phyloP scores from a whole-genome alignment of 1,140 invertebrate genomes.

The Cepaea nemoralis region DNA sequence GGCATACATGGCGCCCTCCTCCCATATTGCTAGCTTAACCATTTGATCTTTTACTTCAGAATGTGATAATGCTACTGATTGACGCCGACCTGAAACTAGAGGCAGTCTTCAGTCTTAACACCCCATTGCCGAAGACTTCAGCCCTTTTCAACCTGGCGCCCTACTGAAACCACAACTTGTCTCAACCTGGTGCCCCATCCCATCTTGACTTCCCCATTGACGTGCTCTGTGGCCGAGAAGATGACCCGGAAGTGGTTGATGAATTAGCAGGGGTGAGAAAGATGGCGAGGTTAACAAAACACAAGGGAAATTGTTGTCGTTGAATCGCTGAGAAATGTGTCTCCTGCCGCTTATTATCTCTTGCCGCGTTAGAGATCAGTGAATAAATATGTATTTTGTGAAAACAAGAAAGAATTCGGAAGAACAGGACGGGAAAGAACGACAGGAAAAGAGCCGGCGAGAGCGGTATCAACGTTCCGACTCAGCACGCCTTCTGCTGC shows the following conservation, averaged over 20 bases:
- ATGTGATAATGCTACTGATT: no score
- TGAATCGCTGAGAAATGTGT: background rate
- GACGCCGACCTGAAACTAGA: no score
- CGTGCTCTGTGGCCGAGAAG: conserved; percentile 35
- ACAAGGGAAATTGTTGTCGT: no score
- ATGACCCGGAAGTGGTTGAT: conserved; percentile 50
- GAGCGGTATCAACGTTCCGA: conserved; percentile 46
- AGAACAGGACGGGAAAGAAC: conserved; percentile 51
- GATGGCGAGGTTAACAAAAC: conserved; percentile 47
- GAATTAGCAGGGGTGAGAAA: conserved; percentile 32
- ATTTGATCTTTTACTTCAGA: no score
- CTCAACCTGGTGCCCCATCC: no score
- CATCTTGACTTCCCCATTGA: no score
- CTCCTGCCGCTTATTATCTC: background rate
- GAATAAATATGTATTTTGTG: conserved; percentile 56
- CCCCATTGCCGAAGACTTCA: no score
- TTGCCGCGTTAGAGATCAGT: conserved; percentile 8
- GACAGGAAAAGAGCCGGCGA: conserved; percentile 39
- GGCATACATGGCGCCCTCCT: no score
- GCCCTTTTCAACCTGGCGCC: no score
- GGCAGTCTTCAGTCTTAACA: no score
- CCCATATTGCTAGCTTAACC: no score
- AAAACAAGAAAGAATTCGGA: conserved; percentile 57
- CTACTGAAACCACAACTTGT: no score
- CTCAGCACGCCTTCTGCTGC: conserved; percentile 40